phyloP scores from a whole-genome alignment of 2,888 invertebrate species.

The Ornithoptera alexandrae region DNA sequence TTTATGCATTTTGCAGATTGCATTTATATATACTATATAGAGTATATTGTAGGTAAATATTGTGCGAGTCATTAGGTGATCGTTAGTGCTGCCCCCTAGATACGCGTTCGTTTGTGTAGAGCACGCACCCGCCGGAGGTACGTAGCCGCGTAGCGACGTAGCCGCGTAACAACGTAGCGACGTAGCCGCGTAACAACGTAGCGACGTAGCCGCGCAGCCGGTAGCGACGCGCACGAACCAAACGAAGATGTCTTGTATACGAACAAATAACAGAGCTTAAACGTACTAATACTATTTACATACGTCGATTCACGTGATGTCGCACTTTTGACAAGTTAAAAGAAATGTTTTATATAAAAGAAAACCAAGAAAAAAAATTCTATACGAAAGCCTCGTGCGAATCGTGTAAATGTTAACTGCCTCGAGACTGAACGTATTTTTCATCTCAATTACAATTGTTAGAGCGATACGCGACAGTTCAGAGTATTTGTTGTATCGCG shows the following conservation, averaged over 20 bases:
- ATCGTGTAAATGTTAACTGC: constrained; percentile 26
- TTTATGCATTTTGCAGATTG: constrained; percentile 80
- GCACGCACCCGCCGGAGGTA: constrained; percentile 67
- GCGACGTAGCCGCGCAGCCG: constrained; percentile 45
- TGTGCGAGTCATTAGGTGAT: constrained; percentile 72
- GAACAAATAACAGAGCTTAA: constrained; percentile 79
- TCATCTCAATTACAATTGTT: constrained; percentile 52
- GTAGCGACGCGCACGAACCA: constrained; percentile 49
- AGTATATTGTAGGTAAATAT: constrained; percentile 78
- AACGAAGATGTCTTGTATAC: constrained; percentile 72
- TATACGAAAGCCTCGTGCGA: constrained; percentile 3
- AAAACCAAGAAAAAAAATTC: background rate
- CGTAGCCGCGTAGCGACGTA: constrained; percentile 29
- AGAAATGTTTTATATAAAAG: constrained; percentile 28
- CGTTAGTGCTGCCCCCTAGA: constrained; percentile 71
- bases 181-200: constrained; percentile 56
- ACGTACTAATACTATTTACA: constrained; percentile 59
- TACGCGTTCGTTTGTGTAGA: constrained; percentile 56
- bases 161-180: constrained; percentile 53
- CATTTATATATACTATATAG: constrained; percentile 79
- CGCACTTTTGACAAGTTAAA: constrained; percentile 30
- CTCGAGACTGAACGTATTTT: constrained; percentile 67
- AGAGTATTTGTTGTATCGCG: constrained; percentile 39
- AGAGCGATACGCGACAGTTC: constrained; percentile 53
- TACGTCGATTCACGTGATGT: constrained; percentile 59